A percentile compares a stretch with the other conserved stretches of the same genome.
phyloP scores from a whole-genome alignment of 92 coral and sea anemone genomes.

The Actinernus sp. region DNA sequence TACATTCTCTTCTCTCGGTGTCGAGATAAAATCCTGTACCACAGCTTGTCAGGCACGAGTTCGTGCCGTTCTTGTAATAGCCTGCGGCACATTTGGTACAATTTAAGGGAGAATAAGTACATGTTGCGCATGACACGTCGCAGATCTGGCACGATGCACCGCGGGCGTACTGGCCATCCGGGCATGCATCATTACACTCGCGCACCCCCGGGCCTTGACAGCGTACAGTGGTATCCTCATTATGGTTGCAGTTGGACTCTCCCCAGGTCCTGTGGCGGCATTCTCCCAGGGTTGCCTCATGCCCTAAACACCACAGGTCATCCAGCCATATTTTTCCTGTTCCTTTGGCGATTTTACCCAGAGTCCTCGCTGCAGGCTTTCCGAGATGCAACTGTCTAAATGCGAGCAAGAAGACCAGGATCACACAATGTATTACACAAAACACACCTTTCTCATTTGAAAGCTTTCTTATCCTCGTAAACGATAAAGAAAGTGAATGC shows the following conservation, averaged over 20 bases:
- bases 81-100: conserved; percentile 61
- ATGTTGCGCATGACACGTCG: conserved; percentile 57
- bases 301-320: conserved; percentile 76
- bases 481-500: no score
- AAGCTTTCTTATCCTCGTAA: no score
- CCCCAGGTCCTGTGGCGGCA: conserved; percentile 93
- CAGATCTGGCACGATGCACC: conserved; percentile 57
- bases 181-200: conserved; percentile 62
- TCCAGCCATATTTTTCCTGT: conserved; percentile 91
- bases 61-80: conserved; percentile 38
- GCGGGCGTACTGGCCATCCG: conserved; percentile 62
- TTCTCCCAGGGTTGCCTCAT: conserved; percentile 48
- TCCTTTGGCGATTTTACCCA: conserved; percentile 53
- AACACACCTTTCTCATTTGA: no score
- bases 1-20: conserved; percentile 16
- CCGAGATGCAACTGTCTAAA: conserved; percentile 63
- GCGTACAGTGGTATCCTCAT: conserved; percentile 79
- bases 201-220: conserved; percentile 90
- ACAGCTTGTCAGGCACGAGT: conserved; percentile 60
- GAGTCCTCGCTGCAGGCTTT: conserved; percentile 13
- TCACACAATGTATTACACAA: no score
- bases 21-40: conserved; percentile 55
- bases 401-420: no score
- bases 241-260: conserved; percentile 73
- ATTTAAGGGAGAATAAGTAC: conserved; percentile 18